Base-by-base conservation (phyloP, 2,888 invertebrate species). In the Stramonita haemastoma region DNA sequence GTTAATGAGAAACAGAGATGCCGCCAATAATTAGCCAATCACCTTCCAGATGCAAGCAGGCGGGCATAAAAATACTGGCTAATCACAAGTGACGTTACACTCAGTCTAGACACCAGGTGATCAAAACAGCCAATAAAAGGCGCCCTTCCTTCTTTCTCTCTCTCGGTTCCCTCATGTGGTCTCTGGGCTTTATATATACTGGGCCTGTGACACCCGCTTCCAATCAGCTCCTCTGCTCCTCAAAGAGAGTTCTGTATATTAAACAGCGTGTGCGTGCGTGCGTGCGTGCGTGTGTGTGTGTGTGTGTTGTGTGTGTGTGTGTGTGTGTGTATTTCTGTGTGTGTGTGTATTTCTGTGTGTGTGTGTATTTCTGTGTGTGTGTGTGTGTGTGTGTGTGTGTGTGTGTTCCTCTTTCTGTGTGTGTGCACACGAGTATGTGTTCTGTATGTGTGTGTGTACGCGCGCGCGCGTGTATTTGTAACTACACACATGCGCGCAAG, bases 11-110 rank as follows among this genome's bases (percentile, higher is more conserved):
- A 86, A 66, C 57, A 86, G 66, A 34, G 60, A 34, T 34, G 66
- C 46, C 46, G 84, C 66, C 86, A 86, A 86, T 86, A 86, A 86
- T 46, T 46, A 46, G 32, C 32, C 86, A 86, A 86, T 56, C 86
- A n/a, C 57, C 84, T 46, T 11, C 84, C 84, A 84, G 84, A 57
- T 26, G 56, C 56, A 85, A 22, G 15, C 66, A 26, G 66, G 17
- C 13, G 22, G 22, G 19, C 32, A 66, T 66, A 1, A 57, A 29
- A 32, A 8, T 46, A 46, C 4, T 32, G 15, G 32, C 32, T 66
- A 66, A 66, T 34, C 86, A 13, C 32, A 15, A n/a, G n/a, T 57
- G 84, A 85, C 84, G 57, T 85, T 85, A 46, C 13, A 32, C 11
- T 26, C 73, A 22, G 73, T 73, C n/a, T 26, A 79, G 77, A 34